Conservation (phyloP, 2,888 invertebrate genomes). For the Aethes cnicana region DNA sequence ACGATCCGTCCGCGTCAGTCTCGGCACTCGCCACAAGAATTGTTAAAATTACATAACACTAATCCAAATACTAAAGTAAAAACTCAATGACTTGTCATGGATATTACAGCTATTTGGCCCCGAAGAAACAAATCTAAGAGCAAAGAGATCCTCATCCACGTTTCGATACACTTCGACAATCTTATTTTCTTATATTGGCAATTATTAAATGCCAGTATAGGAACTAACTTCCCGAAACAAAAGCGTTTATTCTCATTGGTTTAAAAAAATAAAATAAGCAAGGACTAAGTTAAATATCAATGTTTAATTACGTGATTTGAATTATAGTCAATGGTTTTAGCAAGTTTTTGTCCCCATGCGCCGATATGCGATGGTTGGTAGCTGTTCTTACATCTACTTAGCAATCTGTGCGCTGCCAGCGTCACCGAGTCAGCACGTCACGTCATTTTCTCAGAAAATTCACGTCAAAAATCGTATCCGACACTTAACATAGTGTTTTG, state of each 20-base stretch:
- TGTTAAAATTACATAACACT: constrained; percentile 21
- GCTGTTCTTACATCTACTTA: no score
- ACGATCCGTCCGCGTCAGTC: no score
- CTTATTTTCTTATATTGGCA: constrained; percentile 36
- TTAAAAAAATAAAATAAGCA: constrained; percentile 22
- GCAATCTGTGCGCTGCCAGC: no score
- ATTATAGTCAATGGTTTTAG: not conserved
- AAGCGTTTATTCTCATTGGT: constrained; percentile 21
- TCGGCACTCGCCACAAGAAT: constrained; percentile 9
- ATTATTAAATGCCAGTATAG: constrained; percentile 54
- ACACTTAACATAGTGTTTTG: constrained; percentile 60
- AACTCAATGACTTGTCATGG: constrained; percentile 75
- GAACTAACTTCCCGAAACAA: constrained; percentile 43
- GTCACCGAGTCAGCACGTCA: constrained; percentile 1
- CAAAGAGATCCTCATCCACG: constrained; percentile 60
- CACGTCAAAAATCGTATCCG: no score
- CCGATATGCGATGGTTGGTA: no score
- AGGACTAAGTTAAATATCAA: constrained; percentile 9
- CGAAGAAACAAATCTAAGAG: constrained; percentile 69
- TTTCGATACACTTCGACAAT: constrained; percentile 37
- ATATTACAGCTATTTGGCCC: constrained; percentile 78
- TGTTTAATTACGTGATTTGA: constrained; percentile 13
- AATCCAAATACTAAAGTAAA: constrained; percentile 22
- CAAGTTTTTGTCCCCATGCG: not conserved
- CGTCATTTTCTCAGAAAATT: constrained; percentile 35